Percentiles rank a stretch among this genome's conserved stretches.
Evolutionary conservation across 2,888 invertebrate genomes (phyloP).

Genomic region (Cactoblastis cactorum): DNA sequence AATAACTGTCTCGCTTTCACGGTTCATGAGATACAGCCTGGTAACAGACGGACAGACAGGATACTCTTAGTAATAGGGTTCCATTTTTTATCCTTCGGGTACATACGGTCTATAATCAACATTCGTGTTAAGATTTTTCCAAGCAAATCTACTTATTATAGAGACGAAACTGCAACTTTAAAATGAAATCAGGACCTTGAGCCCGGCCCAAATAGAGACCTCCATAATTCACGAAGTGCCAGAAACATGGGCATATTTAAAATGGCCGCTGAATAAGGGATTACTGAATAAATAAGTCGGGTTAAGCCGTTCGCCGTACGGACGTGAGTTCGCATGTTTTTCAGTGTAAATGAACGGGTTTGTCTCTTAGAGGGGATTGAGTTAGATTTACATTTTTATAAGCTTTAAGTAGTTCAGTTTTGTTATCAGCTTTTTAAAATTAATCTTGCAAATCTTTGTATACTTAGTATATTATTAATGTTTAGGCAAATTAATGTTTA

Average conservation of each 20-base stretch:
- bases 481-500: too few relatives aligned
- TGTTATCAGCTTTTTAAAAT: too few relatives aligned
- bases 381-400: not conserved
- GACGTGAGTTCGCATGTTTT: conserved; percentile 31
- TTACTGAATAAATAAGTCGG: conserved; percentile 43
- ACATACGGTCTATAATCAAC: too few relatives aligned
- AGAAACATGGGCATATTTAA: conserved; percentile 23
- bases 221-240: conserved; percentile 15
- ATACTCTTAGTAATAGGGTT: too few relatives aligned
- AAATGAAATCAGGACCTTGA: not conserved
- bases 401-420: too few relatives aligned
- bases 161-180: not conserved
- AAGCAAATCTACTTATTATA: not conserved
- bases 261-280: conserved; percentile 39
- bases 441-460: too few relatives aligned
- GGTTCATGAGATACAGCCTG: too few relatives aligned
- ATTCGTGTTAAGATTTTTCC: too few relatives aligned
- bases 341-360: conserved; percentile 1
- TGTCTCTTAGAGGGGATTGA: not conserved
- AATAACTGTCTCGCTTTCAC: too few relatives aligned
- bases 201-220: not conserved
- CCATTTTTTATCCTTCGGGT: too few relatives aligned
- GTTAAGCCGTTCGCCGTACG: conserved; percentile 25
- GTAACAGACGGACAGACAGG: too few relatives aligned
- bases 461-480: too few relatives aligned